Conservation (phyloP, 2,113 vertebrate species). For the Ageneiosus marmoratus region DNA sequence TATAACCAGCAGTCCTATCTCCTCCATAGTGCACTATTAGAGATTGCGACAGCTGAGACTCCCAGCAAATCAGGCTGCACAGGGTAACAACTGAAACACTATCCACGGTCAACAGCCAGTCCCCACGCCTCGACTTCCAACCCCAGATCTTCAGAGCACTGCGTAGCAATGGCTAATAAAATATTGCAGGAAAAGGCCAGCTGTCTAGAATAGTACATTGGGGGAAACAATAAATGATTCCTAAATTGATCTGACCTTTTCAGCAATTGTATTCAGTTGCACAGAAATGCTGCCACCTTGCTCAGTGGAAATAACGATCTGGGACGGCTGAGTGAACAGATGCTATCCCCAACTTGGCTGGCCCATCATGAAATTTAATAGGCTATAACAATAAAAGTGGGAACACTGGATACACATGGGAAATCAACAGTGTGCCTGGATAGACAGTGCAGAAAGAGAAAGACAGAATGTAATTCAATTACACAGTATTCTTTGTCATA, state of each 20-base stretch:
- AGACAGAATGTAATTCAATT: constrained; percentile 17
- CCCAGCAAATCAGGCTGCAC: constrained; percentile 2
- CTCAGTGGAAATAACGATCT: constrained; percentile 59
- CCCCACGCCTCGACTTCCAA: constrained; percentile 12
- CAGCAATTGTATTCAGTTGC: constrained; percentile 61
- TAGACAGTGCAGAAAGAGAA: constrained; percentile 33
- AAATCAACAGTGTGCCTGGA: constrained; percentile 62
- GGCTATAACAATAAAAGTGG: constrained; percentile 69
- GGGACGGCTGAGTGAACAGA: constrained; percentile 61
- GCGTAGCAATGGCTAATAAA: constrained; percentile 40
- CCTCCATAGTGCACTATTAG: background rate
- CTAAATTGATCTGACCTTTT: constrained; percentile 72
- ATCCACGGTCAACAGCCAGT: constrained; percentile 2
- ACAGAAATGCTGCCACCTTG: constrained; percentile 55
- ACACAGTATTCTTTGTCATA: constrained; percentile 20
- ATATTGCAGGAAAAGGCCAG: constrained; percentile 42
- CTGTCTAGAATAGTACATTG: constrained; percentile 48
- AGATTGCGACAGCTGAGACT: constrained; percentile 21
- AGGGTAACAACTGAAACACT: background rate
- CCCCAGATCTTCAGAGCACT: constrained; percentile 30
- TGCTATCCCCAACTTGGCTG: constrained; percentile 62
- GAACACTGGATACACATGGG: constrained; percentile 61
- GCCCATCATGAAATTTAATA: constrained; percentile 68
- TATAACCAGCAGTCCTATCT: background rate
- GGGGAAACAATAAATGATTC: constrained; percentile 66